Base-by-base conservation (phyloP, 2,888 invertebrate species). In the Silvanus unidentatus region DNA sequence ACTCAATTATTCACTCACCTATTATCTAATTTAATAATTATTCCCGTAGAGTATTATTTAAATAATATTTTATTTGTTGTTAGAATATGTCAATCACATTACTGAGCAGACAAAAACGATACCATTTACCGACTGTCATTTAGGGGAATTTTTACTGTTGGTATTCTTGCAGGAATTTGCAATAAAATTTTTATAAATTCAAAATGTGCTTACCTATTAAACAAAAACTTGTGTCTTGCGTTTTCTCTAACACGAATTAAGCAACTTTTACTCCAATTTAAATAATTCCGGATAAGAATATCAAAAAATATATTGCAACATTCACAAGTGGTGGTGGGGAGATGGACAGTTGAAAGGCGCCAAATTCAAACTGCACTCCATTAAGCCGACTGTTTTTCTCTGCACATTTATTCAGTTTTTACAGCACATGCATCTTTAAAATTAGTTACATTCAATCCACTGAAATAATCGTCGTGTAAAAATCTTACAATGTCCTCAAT, bases 401-500 rank as follows among this genome's bases (percentile, higher is more conserved):
- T 5, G 4, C 3, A 22, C 22, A 22, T 5, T 22, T 22, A 22
- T 5, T 22, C 22, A 22, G 22, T 47, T 36, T 48, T 56, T 27
- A 49, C 44, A 46, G 55, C 56, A 60, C 90, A 90, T 1, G 89
- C 91, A 62, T 91, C 90, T 69, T 90, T 90, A 64, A 85, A 91
- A 70, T 92, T 92, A 10, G 86, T 88, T n/a, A 84, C 85, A 67
- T 92, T 92, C 58, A 93, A 82, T 42, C 80, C 76, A 10, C 79
- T 73, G 63, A 94, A 90, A 67, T 91, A 92, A 70, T 91, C 88
- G 56, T 89, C 89, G 58, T 91, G 89, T 50, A 93, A 78, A 69
- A 91, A 93, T 50, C 92, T 75, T 8, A 90, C 84, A 49, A 94
- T 90, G 63, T 85, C 85, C 68, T 92, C 91, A 53, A 94, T 87